Evolutionary conservation across 2,113 vertebrate genomes (phyloP).

Genomic region (Perca fluviatilis): DNA sequence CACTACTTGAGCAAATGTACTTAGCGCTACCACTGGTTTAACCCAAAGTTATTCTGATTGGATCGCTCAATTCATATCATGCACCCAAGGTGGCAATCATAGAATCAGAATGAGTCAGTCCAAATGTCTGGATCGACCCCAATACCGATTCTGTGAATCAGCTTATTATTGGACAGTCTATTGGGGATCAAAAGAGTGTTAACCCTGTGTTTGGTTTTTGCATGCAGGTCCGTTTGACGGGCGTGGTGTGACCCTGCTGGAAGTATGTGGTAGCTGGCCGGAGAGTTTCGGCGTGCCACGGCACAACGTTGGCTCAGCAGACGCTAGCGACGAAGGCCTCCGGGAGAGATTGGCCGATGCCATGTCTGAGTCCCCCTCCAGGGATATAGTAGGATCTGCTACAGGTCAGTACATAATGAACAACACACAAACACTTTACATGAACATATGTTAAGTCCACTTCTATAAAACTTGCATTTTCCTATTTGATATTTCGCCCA

Average conservation of each 20-base stretch:
- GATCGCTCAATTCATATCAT: neutral
- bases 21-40: neutral
- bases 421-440: neutral
- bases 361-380: conserved; percentile 96
- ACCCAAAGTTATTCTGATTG: neutral
- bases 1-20: neutral
- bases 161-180: neutral
- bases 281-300: conserved; percentile 95
- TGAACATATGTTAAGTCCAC: neutral
- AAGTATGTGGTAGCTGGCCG: conserved; percentile 98
- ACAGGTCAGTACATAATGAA: conserved; percentile 88
- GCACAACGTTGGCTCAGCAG: conserved; percentile 90
- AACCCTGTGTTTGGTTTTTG: conserved; percentile 8
- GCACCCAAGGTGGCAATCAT: neutral
- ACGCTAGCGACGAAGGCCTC: conserved; percentile 93
- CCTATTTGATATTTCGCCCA: too few relatives aligned
- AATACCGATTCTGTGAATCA: neutral
- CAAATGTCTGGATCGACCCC: neutral
- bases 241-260: conserved; percentile 94
- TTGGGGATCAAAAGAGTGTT: neutral
- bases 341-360: conserved; percentile 95
- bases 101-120: neutral
- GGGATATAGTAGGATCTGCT: conserved; percentile 94
- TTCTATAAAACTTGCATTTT: neutral
- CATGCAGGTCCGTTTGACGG: conserved; percentile 90